Evolutionary conservation across 2,113 vertebrate species (phyloP).

Genomic region (Daphoenositta chrysoptera): DNA sequence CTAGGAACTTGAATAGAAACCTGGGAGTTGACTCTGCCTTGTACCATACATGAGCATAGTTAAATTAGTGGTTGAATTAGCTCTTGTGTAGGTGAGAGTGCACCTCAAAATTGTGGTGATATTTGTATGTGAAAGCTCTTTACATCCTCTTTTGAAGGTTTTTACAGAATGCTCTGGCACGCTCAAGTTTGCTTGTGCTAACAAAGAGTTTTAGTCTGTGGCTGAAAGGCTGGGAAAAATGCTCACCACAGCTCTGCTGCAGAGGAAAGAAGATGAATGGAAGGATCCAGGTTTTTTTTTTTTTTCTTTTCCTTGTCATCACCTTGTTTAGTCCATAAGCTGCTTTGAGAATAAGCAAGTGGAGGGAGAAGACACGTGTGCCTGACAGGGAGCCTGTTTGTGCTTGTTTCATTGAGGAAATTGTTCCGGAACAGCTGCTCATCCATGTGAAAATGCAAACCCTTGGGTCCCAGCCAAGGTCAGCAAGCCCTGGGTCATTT

Average conservation of each 20-base stretch:
- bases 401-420: slow-evolving; percentile 51
- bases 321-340: background rate
- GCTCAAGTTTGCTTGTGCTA: background rate
- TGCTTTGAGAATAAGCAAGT: slow-evolving; percentile 11
- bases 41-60: rapidly evolving
- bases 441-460: slow-evolving; percentile 61
- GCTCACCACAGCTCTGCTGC: background rate
- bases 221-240: background rate
- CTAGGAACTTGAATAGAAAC: background rate
- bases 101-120: background rate
- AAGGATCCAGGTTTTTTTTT: background rate
- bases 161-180: background rate
- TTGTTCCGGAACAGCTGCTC: slow-evolving; percentile 56
- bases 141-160: background rate
- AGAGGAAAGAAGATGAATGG: background rate
- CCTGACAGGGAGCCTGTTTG: slow-evolving; percentile 37
- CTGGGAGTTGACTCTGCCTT: background rate
- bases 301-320: background rate
- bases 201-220: background rate
- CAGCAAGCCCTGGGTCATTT: slow-evolving; percentile 57
- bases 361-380: background rate
- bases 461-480: slow-evolving; percentile 39
- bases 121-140: background rate
- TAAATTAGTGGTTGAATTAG: background rate
- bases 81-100: background rate